Percentiles rank a stretch among this genome's conserved stretches.
Conservation (phyloP, 1,140 invertebrate genomes). For the Drosophila teissieri region DNA sequence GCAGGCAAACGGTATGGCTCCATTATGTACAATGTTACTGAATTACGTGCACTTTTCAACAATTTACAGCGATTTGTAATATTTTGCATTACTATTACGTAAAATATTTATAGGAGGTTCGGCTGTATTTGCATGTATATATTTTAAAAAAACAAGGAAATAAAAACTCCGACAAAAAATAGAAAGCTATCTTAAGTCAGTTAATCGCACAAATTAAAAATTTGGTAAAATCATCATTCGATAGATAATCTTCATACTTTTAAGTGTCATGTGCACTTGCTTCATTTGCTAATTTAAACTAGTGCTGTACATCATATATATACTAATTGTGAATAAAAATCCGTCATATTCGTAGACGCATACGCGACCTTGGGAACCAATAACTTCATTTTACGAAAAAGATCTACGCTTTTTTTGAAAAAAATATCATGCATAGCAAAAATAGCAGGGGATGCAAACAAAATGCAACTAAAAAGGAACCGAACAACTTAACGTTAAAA, state of each 20-base stretch:
- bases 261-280: background rate
- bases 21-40: constrained; percentile 36
- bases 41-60: constrained; percentile 34
- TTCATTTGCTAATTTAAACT: background rate
- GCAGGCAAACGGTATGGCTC: constrained; percentile 21
- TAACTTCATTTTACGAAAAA: background rate
- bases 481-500: constrained; percentile 5
- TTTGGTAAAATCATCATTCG: too few species aligned
- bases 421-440: constrained; percentile 22
- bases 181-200: background rate
- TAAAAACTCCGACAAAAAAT: background rate
- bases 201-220: background rate
- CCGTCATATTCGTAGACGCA: too few species aligned
- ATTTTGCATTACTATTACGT: background rate
- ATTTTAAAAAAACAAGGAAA: too few species aligned
- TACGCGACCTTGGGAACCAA: too few species aligned
- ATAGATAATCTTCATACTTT: too few species aligned
- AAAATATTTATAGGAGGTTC: too few species aligned
- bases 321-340: background rate
- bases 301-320: background rate
- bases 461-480: constrained; percentile 32
- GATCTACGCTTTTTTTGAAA: background rate
- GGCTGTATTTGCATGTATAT: background rate
- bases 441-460: constrained; percentile 16
- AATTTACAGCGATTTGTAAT: constrained; percentile 9